Conservation (phyloP, 2,113 vertebrate genomes). For the Turdus rufiventris region DNA sequence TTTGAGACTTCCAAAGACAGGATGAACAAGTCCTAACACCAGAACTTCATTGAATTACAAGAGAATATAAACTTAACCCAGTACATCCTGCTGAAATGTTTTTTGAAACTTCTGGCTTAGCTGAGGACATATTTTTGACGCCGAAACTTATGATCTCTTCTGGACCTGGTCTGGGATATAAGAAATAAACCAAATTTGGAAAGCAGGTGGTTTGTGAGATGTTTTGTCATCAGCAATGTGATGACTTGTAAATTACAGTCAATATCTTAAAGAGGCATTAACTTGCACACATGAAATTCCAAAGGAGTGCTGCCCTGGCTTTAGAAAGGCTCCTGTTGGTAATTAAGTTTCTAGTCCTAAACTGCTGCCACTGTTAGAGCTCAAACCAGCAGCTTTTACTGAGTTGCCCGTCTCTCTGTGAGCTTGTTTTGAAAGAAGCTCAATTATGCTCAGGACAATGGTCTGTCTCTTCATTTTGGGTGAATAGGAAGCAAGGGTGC, state of each 20-base stretch:
- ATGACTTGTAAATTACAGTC: not conserved
- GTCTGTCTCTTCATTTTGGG: constrained; percentile 54
- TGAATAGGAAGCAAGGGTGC: constrained; percentile 63
- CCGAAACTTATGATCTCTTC: not conserved
- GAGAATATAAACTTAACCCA: not conserved
- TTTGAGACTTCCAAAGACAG: not conserved
- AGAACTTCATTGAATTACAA: not conserved
- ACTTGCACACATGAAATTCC: not conserved
- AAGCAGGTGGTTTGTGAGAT: not conserved
- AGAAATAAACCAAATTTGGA: not conserved
- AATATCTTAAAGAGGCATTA: not conserved
- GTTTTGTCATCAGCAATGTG: not conserved
- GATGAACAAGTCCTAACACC: not conserved
- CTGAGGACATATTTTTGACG: not conserved
- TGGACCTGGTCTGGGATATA: not conserved
- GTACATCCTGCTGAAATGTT: not conserved
- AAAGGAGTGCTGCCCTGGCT: not conserved
- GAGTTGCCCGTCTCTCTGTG: not conserved
- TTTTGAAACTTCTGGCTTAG: not conserved
- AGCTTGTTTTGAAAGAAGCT: constrained; percentile 62
- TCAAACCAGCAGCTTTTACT: constrained; percentile 45
- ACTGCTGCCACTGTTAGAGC: not conserved
- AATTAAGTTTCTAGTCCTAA: constrained; percentile 36
- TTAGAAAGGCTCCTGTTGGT: not conserved
- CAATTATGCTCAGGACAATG: constrained; percentile 66